Percentiles rank a stretch among this genome's conserved stretches.
phyloP scores from a whole-genome alignment of 2,113 vertebrate genomes.

The Alexandromys fortis region DNA sequence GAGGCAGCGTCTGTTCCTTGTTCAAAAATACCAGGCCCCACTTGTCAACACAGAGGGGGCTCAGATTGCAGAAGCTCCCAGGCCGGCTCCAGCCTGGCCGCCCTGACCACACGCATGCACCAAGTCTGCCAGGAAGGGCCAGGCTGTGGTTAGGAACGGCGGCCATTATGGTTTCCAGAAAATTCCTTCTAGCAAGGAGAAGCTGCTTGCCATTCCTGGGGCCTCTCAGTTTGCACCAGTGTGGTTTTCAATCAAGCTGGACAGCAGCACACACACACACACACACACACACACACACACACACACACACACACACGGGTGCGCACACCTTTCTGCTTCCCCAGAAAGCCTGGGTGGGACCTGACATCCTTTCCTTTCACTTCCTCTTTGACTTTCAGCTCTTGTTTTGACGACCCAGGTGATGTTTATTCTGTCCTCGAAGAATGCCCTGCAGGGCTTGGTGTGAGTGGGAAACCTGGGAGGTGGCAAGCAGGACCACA shows the following conservation, averaged over 20 bases:
- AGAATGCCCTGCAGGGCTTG: fast-evolving
- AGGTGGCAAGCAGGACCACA: fast-evolving
- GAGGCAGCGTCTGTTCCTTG: background rate
- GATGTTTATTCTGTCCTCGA: fast-evolving
- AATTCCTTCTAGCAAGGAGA: slow-evolving; percentile 52
- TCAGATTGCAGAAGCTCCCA: background rate
- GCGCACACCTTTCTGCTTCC: background rate
- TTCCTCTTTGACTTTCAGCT: background rate
- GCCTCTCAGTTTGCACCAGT: background rate
- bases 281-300: background rate
- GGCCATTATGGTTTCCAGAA: slow-evolving; percentile 67
- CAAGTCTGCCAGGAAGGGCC: slow-evolving; percentile 57
- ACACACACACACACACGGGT: too few species aligned
- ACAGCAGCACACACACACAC: background rate
- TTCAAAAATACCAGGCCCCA: fast-evolving
- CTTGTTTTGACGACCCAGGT: background rate
- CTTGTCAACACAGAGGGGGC: background rate
- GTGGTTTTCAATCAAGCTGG: slow-evolving; percentile 27
- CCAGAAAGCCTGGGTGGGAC: background rate
- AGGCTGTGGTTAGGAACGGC: slow-evolving; percentile 57
- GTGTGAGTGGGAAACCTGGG: background rate
- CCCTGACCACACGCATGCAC: slow-evolving; percentile 34
- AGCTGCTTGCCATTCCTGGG: slow-evolving; percentile 67
- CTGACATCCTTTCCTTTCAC: background rate
- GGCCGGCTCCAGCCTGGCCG: slow-evolving; percentile 59